Conservation (phyloP, 2,113 vertebrate genomes). For the Petromus typicus region DNA sequence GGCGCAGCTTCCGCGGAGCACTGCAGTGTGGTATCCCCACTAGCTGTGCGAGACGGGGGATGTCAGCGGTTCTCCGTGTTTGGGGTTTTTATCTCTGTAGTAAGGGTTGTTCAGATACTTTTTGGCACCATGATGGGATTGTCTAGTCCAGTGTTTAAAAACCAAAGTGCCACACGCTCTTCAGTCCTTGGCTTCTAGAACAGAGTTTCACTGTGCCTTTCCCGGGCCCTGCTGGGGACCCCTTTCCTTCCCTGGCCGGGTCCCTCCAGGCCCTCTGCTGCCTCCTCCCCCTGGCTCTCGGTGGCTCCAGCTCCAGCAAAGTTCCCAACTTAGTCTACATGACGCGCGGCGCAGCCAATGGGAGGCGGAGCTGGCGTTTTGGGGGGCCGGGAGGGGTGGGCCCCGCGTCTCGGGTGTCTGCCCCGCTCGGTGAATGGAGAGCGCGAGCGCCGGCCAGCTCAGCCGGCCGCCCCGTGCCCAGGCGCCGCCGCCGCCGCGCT, state of each 20-base stretch:
- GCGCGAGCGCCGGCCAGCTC: slow-evolving; percentile 80
- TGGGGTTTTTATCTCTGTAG: background rate
- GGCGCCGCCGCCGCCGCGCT: background rate
- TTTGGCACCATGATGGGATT: background rate
- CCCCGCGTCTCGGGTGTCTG: slow-evolving; percentile 82
- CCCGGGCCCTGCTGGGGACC: background rate
- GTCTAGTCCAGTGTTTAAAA: background rate
- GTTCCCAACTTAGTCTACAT: slow-evolving; percentile 88
- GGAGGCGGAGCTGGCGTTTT: slow-evolving; percentile 84
- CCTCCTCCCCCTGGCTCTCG: slow-evolving; percentile 59
- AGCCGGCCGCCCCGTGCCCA: slow-evolving; percentile 44
- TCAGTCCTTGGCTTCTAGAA: background rate
- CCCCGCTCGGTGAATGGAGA: slow-evolving; percentile 82
- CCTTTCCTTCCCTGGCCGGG: background rate
- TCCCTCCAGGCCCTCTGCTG: background rate
- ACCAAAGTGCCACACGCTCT: background rate
- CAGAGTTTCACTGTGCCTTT: background rate
- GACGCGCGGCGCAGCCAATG: slow-evolving; percentile 87
- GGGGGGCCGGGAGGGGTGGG: slow-evolving; percentile 86
- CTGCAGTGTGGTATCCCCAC: background rate
- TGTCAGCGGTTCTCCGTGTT: background rate
- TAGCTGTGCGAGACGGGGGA: background rate
- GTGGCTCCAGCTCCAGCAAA: slow-evolving; percentile 79
- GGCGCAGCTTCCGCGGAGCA: background rate
- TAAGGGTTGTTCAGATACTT: background rate